Evolutionary conservation across 2,113 vertebrate species (phyloP).

Genomic region (Cochlearius cochlearius): DNA sequence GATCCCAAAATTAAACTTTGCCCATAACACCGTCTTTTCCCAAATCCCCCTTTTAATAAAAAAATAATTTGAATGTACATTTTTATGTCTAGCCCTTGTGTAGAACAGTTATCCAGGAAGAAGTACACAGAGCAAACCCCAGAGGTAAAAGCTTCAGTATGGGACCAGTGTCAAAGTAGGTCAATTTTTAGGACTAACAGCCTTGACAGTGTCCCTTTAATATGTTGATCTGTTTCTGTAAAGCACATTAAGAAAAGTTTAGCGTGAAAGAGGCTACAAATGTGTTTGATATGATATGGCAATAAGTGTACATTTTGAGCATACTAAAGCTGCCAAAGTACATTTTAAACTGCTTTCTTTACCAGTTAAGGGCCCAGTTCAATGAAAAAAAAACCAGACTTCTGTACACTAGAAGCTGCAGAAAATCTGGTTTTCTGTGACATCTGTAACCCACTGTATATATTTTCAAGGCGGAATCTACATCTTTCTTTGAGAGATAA

Average conservation of each 20-base stretch:
- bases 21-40: background rate
- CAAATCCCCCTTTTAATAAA: background rate
- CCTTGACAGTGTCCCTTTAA: slow-evolving; percentile 51
- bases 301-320: slow-evolving; percentile 65
- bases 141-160: background rate
- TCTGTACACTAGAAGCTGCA: background rate
- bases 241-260: slow-evolving; percentile 61
- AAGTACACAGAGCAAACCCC: background rate
- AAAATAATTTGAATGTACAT: background rate
- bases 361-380: slow-evolving; percentile 1
- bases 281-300: slow-evolving; percentile 65
- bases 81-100: background rate
- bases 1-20: background rate
- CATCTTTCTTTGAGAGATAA: background rate
- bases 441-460: background rate
- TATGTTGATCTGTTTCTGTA: slow-evolving; percentile 66
- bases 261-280: slow-evolving; percentile 64
- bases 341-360: slow-evolving; percentile 57
- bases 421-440: slow-evolving; percentile 44
- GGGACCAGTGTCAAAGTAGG: slow-evolving; percentile 41
- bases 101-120: background rate
- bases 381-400: slow-evolving; percentile 9
- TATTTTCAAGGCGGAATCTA: slow-evolving; percentile 3
- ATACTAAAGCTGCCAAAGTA: slow-evolving; percentile 53
- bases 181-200: slow-evolving; percentile 54